Conservation (phyloP, 2,113 vertebrate species). For the Suricata suricatta region DNA sequence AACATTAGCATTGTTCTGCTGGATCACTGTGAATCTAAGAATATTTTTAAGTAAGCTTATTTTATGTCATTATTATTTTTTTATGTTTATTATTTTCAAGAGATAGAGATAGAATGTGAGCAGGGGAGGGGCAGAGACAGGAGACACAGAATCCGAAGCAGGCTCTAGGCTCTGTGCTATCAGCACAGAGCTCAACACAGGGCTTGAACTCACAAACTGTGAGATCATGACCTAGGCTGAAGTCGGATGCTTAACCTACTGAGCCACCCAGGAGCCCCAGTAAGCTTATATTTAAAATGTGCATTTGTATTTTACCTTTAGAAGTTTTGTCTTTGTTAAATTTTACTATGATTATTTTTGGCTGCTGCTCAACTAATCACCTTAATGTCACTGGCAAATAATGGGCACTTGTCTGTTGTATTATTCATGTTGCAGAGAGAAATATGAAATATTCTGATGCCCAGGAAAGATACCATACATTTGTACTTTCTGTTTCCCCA, state of each 20-base stretch:
- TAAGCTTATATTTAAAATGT: not conserved
- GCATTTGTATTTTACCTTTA: not conserved
- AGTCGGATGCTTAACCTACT: no score
- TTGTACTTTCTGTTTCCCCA: not conserved
- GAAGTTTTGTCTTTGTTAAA: not conserved
- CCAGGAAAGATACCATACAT: not conserved
- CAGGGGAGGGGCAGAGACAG: no score
- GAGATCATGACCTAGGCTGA: no score
- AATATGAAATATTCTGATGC: not conserved
- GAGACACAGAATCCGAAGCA: no score
- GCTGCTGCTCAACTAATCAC: not conserved
- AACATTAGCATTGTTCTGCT: not conserved
- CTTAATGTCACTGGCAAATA: not conserved
- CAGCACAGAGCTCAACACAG: no score
- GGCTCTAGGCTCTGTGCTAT: no score
- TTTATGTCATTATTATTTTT: no score
- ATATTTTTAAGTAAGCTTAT: not conserved
- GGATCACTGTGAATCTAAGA: not conserved
- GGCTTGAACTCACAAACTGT: no score
- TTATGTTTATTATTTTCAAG: not conserved
- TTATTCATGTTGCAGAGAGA: conserved; percentile 17
- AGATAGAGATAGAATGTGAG: no score
- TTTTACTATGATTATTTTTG: conserved; percentile 27
- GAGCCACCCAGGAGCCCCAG: not conserved
- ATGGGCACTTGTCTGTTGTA: not conserved